These are phyloP conservation scores for Hyposoter dolosus DNA, from an alignment of 2,888 invertebrate genomes.

Conservation along the genomic window DNA sequence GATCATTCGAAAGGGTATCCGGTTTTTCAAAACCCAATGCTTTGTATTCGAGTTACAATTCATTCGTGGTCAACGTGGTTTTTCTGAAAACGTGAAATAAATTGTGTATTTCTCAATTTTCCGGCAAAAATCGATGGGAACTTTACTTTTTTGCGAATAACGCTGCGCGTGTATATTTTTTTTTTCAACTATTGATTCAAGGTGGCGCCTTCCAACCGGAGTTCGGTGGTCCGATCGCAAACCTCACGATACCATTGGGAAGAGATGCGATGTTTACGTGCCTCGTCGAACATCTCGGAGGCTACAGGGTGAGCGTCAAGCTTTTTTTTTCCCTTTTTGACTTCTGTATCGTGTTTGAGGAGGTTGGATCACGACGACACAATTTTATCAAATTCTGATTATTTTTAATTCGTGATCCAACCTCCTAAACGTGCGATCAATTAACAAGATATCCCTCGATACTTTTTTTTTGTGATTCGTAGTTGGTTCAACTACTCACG, in stretches of 20 bases:
- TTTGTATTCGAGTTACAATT: neutral
- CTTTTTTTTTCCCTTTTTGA: neutral
- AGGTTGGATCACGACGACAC: too few species aligned
- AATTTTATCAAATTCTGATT: too few species aligned
- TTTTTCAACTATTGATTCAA: conserved; percentile 79
- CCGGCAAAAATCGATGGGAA: neutral
- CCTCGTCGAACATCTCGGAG: conserved; percentile 93
- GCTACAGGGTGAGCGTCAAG: conserved; percentile 90
- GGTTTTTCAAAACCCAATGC: neutral
- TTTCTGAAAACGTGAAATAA: neutral
- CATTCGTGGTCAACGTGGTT: neutral
- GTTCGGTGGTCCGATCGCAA: conserved; percentile 93
- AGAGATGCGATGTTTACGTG: conserved; percentile 95
- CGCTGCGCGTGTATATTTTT: neutral
- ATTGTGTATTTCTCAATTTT: neutral
- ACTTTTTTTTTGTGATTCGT: neutral
- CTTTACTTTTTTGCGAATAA: neutral
- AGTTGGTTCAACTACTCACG: neutral
- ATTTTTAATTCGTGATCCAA: too few species aligned
- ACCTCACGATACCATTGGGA: conserved; percentile 93
- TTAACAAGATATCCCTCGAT: neutral
- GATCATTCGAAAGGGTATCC: neutral
- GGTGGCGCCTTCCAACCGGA: conserved; percentile 93
- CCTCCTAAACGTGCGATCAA: neutral
- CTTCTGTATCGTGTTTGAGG: neutral